These are phyloP conservation scores for Plebejus melissa DNA, from an alignment of 2,888 invertebrate species.

Conservation along the genomic window DNA sequence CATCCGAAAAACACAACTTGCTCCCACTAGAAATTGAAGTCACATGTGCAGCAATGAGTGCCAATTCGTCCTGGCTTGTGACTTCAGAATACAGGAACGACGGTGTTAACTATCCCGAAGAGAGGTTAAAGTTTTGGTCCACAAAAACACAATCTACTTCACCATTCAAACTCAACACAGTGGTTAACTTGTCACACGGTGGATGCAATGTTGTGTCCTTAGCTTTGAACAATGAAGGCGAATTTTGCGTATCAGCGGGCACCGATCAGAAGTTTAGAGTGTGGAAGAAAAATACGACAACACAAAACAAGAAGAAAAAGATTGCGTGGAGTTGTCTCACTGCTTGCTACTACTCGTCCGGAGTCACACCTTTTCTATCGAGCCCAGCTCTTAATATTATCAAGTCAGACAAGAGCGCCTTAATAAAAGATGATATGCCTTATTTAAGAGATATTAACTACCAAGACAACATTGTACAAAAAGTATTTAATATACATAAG, in stretches of 20 bases:
- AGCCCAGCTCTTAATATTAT: slow-evolving; percentile 57
- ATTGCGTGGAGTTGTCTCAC: slow-evolving; percentile 59
- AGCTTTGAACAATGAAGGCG: slow-evolving; percentile 56
- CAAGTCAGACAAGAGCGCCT: slow-evolving; percentile 46
- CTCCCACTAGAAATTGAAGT: slow-evolving; percentile 68
- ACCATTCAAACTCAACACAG: slow-evolving; percentile 62
- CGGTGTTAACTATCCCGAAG: slow-evolving; percentile 63
- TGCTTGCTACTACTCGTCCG: slow-evolving; percentile 70
- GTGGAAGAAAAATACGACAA: slow-evolving; percentile 55
- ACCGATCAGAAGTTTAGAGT: slow-evolving; percentile 65
- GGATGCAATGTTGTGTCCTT: slow-evolving; percentile 63
- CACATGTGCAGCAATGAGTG: slow-evolving; percentile 62
- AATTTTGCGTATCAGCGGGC: slow-evolving; percentile 69
- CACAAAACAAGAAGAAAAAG: slow-evolving; percentile 43
- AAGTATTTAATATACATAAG: slow-evolving; percentile 61
- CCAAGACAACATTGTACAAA: slow-evolving; percentile 53
- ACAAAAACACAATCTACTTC: slow-evolving; percentile 43
- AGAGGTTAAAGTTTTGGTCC: slow-evolving; percentile 67
- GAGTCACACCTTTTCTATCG: slow-evolving; percentile 54
- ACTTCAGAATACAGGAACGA: slow-evolving; percentile 71
- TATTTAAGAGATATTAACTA: slow-evolving; percentile 46
- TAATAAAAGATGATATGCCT: slow-evolving; percentile 41
- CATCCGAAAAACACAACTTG: slow-evolving; percentile 62
- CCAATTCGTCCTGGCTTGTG: slow-evolving; percentile 61
- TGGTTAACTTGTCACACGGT: slow-evolving; percentile 66